Percentiles rank a stretch among this genome's conserved stretches.
Conservation (phyloP, 2,888 invertebrate species). For the Drosophila neonasuta region DNA sequence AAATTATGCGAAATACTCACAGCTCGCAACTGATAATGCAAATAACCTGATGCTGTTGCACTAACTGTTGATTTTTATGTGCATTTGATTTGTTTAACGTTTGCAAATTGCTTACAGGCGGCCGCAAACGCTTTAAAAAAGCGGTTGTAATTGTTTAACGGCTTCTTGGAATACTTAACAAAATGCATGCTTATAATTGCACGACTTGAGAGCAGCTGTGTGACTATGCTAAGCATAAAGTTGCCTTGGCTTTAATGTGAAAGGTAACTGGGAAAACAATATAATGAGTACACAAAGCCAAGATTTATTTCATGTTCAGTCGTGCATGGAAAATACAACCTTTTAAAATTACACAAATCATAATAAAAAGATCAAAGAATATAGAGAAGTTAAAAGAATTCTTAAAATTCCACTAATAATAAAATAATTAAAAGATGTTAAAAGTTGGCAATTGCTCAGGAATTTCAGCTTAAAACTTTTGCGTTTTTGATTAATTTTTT, state of each 20-base stretch:
- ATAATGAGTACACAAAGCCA: not conserved
- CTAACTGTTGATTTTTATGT: conserved; percentile 17
- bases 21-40: conserved; percentile 39
- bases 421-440: not conserved
- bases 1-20: conserved; percentile 61
- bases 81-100: conserved; percentile 32
- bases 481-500: not conserved
- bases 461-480: conserved; percentile 2
- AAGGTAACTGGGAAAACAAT: not conserved
- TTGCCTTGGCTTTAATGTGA: not conserved
- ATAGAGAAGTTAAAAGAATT: not conserved
- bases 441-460: not conserved
- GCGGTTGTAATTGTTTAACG: conserved; percentile 1
- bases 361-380: not conserved
- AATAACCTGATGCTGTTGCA: conserved; percentile 33
- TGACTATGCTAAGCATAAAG: not conserved
- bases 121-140: not conserved
- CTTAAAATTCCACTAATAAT: not conserved
- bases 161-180: not conserved
- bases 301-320: not conserved
- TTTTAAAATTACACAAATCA: not conserved
- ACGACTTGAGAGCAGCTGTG: not conserved
- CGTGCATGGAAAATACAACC: not conserved
- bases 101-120: not conserved
- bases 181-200: not conserved